Base-by-base conservation (phyloP, 2,888 invertebrate genomes). In the Ophonus ardosiacus region DNA sequence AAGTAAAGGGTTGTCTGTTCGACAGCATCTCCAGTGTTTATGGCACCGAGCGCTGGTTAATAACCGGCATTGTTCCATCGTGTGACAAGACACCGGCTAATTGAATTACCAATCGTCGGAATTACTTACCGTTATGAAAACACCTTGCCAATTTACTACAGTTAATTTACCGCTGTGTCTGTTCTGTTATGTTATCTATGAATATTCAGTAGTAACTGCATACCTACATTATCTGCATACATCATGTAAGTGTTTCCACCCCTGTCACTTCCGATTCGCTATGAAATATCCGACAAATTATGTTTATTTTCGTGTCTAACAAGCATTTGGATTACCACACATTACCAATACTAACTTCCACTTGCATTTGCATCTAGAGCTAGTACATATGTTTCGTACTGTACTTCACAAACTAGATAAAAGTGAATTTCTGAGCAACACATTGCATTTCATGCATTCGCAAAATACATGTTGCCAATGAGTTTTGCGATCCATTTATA, bases 101-200 rank as follows among this genome's bases (percentile, higher is more conserved):
- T 80, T 80, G 63, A 57, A 80, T 80, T 63, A 80, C 43, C 80
- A 61, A 80, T 63, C 57, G 63, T 61, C 80, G 21, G 80, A 80
- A 63, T 80, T 80, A 80, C 80, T 80, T 80, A 80, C 21, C 43
- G 61, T 80, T 63, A 80, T 80, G 80, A 63, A 79, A 80, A 80
- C 43, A 80, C 63, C 80, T 43, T 80, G 43, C 24, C 63, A 80
- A 80, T 80, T 79, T 63, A 63, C 24, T 80, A 17, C 80, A 80
- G 63, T 63, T 63, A 61, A 80, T 80, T 80, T 63, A 80, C 63
- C 43, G 17, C 43, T 43, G 43, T 74, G 71, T 51, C 71, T 74
- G 43, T 74, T 43, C 71, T 74, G 43, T 74, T 43, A 74, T 10
- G 18, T 43, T 43, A 74, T 43, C 71, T 74, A 74, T 74, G 71